Percentiles rank a stretch among this genome's conserved stretches.
phyloP scores from a whole-genome alignment of 2,113 vertebrate genomes.

The Tretioscincus oriximinensis region DNA sequence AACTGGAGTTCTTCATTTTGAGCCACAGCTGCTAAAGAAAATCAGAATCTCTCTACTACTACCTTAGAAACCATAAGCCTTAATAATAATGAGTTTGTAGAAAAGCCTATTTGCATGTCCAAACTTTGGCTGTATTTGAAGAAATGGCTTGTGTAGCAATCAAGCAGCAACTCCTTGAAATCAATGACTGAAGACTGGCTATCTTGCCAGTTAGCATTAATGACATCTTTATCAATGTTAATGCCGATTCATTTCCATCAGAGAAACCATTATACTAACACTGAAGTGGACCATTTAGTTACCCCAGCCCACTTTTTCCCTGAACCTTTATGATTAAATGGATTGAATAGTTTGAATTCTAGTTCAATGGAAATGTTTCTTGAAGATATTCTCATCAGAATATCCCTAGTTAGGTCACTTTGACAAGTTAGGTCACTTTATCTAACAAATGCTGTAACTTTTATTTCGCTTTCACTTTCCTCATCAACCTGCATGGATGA shows the following conservation, averaged over 20 bases:
- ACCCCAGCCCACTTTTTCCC: constrained; percentile 13
- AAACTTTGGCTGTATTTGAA: constrained; percentile 25
- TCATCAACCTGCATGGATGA: neutral
- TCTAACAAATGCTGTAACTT: constrained; percentile 25
- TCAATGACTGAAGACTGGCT: constrained; percentile 49
- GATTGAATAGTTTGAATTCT: constrained; percentile 7
- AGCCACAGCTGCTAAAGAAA: neutral
- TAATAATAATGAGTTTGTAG: constrained; percentile 28
- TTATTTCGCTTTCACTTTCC: neutral
- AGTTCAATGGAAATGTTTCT: constrained; percentile 28
- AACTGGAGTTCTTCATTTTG: neutral
- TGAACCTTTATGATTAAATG: constrained; percentile 36
- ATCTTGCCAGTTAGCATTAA: constrained; percentile 36
- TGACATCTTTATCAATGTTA: constrained; percentile 41
- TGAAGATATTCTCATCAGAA: constrained; percentile 22
- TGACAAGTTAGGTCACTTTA: constrained; percentile 22
- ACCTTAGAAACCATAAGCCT: neutral
- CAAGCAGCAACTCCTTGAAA: constrained; percentile 59
- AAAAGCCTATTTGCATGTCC: constrained; percentile 28
- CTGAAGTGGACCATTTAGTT: constrained; percentile 37
- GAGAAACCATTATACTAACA: constrained; percentile 17
- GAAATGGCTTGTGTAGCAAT: constrained; percentile 58
- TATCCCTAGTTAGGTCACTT: constrained; percentile 26
- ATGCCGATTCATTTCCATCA: constrained; percentile 37
- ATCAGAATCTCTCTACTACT: neutral